Evolutionary conservation across 2,113 vertebrate species (phyloP).

Genomic region (Calidris pygmaea): DNA sequence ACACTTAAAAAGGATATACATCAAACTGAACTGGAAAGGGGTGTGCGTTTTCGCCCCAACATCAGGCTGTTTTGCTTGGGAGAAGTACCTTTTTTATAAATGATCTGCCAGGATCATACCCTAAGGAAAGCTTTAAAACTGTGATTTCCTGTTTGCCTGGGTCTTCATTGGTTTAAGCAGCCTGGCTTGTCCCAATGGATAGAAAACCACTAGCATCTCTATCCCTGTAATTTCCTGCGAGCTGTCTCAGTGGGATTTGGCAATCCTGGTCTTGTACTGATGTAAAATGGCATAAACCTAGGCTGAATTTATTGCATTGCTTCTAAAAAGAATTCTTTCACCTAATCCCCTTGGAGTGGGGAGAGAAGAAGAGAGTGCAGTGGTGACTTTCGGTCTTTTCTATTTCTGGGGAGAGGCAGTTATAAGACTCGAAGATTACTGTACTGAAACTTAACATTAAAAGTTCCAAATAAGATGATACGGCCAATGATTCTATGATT

Average conservation of each 20-base stretch:
- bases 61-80: neutral
- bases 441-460: neutral
- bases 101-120: neutral
- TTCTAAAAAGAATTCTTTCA: conserved; percentile 23
- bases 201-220: conserved; percentile 11
- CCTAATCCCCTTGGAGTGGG: neutral
- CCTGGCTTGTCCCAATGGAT: neutral
- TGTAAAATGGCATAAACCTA: conserved; percentile 14
- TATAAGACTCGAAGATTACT: neutral
- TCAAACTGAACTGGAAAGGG: neutral
- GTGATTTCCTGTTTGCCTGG: conserved; percentile 36
- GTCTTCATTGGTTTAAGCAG: neutral
- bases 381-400: neutral
- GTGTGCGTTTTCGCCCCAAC: neutral
- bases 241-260: conserved; percentile 35
- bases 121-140: conserved; percentile 4
- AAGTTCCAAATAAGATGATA: neutral
- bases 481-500: neutral
- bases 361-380: neutral
- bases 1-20: neutral
- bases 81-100: neutral
- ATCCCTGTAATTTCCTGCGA: conserved; percentile 50
- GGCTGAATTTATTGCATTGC: conserved; percentile 1
- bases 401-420: neutral
- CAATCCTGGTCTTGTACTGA: neutral